Conservation (phyloP, 2,888 invertebrate species). For the Lamproptera curius region DNA sequence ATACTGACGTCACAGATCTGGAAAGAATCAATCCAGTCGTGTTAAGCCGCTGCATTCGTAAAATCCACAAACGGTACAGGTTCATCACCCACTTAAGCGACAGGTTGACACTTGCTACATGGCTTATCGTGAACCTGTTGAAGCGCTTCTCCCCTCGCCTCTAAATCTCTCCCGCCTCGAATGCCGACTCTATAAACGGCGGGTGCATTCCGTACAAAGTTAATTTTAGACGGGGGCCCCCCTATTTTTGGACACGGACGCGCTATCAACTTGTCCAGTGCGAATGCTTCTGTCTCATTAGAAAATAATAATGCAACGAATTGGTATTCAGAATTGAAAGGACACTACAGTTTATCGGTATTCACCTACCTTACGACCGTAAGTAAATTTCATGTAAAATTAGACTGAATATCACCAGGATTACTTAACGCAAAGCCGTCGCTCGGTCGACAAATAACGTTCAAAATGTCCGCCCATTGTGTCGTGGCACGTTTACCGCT, state of each 20-base stretch:
- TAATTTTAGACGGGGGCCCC: constrained; percentile 53
- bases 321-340: background rate
- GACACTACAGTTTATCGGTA: too few relatives aligned
- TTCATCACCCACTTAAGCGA: constrained; percentile 4
- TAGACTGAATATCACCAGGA: too few relatives aligned
- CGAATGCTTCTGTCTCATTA: constrained; percentile 11
- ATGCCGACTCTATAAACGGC: constrained; percentile 62
- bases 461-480: background rate
- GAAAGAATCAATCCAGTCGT: too few relatives aligned
- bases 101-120: constrained; percentile 14
- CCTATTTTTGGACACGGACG: constrained; percentile 61
- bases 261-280: constrained; percentile 31
- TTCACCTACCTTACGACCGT: too few relatives aligned
- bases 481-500: background rate
- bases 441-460: background rate
- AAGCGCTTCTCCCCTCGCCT: constrained; percentile 37
- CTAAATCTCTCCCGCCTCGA: constrained; percentile 56
- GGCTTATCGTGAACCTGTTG: constrained; percentile 38
- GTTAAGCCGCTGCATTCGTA: too few relatives aligned
- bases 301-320: background rate
- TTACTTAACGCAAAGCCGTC: too few relatives aligned
- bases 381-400: too few relatives aligned
- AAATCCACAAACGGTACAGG: too few relatives aligned
- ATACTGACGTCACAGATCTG: too few relatives aligned
- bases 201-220: constrained; percentile 56